Conservation (phyloP, 2,888 invertebrate genomes). For the Drosophila neonasuta region DNA sequence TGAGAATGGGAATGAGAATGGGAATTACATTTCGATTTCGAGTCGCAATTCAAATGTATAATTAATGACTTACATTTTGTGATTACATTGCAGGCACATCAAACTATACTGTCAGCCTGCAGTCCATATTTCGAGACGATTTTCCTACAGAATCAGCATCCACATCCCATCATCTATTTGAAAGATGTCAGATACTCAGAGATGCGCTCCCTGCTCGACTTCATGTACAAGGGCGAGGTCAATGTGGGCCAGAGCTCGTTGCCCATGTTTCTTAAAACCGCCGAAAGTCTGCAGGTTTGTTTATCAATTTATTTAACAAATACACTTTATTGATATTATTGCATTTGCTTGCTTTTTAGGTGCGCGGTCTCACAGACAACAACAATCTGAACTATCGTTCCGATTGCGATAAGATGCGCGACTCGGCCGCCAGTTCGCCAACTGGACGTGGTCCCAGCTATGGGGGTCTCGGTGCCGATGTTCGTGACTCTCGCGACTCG, state of each 20-base stretch:
- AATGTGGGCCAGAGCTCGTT: constrained; percentile 95
- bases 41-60: neutral
- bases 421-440: constrained; percentile 81
- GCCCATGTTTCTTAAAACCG: constrained; percentile 95
- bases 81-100: constrained; percentile 87
- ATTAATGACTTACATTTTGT: neutral
- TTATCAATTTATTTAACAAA: neutral
- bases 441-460: constrained; percentile 72
- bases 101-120: constrained; percentile 95
- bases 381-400: constrained; percentile 84
- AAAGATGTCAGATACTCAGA: constrained; percentile 95
- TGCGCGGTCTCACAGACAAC: constrained; percentile 93
- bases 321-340: neutral
- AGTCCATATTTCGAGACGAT: constrained; percentile 97
- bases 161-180: constrained; percentile 95
- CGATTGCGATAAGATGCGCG: constrained; percentile 82
- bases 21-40: neutral
- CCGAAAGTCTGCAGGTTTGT: constrained; percentile 92
- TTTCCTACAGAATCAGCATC: constrained; percentile 93
- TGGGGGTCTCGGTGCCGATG: constrained; percentile 51
- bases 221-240: constrained; percentile 96
- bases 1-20: constrained; percentile 67
- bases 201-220: constrained; percentile 94
- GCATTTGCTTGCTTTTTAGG: constrained; percentile 57
- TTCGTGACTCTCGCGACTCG: constrained; percentile 79